Conservation (phyloP, 2,797 vertebrate species). For the Trachops cirrhosus region DNA sequence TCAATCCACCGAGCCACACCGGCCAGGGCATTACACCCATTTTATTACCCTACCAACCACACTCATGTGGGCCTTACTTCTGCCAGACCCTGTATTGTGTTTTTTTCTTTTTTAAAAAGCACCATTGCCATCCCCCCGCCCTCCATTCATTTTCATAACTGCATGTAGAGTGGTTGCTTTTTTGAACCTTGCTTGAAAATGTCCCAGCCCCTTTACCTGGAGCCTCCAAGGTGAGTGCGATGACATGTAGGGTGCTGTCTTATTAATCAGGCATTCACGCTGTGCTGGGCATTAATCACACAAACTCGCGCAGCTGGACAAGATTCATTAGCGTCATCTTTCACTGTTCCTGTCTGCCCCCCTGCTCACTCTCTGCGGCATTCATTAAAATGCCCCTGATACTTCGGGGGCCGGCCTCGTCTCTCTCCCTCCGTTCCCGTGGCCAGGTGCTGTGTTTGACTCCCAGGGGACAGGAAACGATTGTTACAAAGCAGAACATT, state of each 20-base stretch:
- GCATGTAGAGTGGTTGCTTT: constrained; percentile 1
- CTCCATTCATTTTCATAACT: constrained; percentile 19
- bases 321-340: constrained; percentile 46
- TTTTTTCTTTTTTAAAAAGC: neutral
- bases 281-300: constrained; percentile 32
- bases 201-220: neutral
- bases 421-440: neutral
- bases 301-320: constrained; percentile 15
- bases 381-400: constrained; percentile 43
- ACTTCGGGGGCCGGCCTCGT: neutral
- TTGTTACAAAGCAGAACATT: constrained; percentile 27
- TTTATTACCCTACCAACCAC: too few relatives aligned
- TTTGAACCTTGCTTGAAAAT: constrained; percentile 26
- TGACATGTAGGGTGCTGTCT: neutral
- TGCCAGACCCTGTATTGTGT: neutral
- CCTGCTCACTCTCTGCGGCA: neutral
- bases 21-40: too few relatives aligned
- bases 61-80: too few relatives aligned
- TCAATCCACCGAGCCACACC: too few relatives aligned
- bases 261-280: constrained; percentile 5
- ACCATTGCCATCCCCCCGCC: neutral
- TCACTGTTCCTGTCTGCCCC: neutral
- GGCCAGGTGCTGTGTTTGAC: constrained; percentile 9
- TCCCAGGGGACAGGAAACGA: neutral
- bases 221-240: neutral